Evolutionary conservation across 2,797 vertebrate genomes (phyloP).

Genomic region (Centropyge bicolor): DNA sequence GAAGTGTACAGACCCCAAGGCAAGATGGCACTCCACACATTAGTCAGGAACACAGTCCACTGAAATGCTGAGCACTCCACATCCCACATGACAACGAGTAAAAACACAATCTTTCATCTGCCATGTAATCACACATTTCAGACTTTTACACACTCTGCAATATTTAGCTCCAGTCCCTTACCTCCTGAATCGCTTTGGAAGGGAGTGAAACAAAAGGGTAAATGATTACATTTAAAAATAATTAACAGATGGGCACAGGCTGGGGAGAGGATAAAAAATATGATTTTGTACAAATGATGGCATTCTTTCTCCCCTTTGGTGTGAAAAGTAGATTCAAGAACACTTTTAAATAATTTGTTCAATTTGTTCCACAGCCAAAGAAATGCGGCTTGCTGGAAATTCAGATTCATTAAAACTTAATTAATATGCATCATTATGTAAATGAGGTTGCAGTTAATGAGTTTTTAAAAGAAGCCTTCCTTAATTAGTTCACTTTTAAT

Average conservation of each 20-base stretch:
- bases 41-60: slow-evolving; percentile 37
- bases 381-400: slow-evolving; percentile 99
- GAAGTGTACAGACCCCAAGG: slow-evolving; percentile 19
- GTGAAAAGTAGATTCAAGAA: slow-evolving; percentile 99
- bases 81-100: slow-evolving; percentile 62
- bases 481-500: slow-evolving; percentile 99
- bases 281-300: slow-evolving; percentile 96
- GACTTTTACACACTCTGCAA: slow-evolving; percentile 68
- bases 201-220: slow-evolving; percentile 91
- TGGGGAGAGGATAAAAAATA: slow-evolving; percentile 87
- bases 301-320: slow-evolving; percentile 97
- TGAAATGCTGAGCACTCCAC: slow-evolving; percentile 41
- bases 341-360: slow-evolving; percentile 99
- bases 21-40: slow-evolving; percentile 28
- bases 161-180: slow-evolving; percentile 74
- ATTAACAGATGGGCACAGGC: slow-evolving; percentile 97
- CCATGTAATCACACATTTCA: slow-evolving; percentile 67
- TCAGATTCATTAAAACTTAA: slow-evolving; percentile 99
- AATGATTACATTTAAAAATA: slow-evolving; percentile 97
- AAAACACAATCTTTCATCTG: slow-evolving; percentile 57
- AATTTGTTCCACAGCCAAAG: slow-evolving; percentile 99
- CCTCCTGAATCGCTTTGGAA: slow-evolving; percentile 75
- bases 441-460: slow-evolving; percentile 99
- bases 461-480: slow-evolving; percentile 99
- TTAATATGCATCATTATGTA: slow-evolving; percentile 99